These are phyloP conservation scores for Pogonus chalceus DNA, from an alignment of 1,140 invertebrate species.

Conservation along the genomic window DNA sequence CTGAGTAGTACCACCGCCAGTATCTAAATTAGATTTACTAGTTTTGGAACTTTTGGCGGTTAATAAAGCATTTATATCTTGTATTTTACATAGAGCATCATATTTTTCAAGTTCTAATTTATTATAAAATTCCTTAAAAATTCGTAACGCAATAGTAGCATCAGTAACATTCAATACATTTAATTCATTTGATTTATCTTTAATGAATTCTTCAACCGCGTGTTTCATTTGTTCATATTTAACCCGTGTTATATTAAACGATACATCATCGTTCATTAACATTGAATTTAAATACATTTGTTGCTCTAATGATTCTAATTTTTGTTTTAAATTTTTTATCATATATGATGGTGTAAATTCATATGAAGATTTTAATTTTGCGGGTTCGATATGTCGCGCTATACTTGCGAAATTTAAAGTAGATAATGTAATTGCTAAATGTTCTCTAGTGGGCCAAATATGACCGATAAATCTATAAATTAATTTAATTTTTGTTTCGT, in stretches of 20 bases:
- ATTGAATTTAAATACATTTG: neutral
- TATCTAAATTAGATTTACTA: too few species aligned
- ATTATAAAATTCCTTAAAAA: neutral
- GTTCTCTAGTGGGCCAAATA: slow-evolving; percentile 17
- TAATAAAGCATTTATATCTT: too few species aligned
- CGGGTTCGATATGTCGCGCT: neutral
- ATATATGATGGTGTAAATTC: neutral
- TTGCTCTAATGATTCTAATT: neutral
- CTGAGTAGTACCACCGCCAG: too few species aligned
- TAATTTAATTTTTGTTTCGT: too few species aligned
- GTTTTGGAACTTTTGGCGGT: too few species aligned
- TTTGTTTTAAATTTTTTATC: slow-evolving; percentile 7
- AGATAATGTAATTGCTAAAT: slow-evolving; percentile 21
- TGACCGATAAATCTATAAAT: slow-evolving; percentile 12
- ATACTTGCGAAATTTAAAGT: slow-evolving; percentile 23
- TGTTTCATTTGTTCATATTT: neutral
- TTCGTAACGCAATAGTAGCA: neutral
- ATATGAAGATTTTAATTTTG: neutral
- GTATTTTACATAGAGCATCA: neutral
- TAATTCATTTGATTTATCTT: neutral
- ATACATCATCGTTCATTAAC: neutral
- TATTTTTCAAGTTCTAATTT: neutral
- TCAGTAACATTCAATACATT: neutral
- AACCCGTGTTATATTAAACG: neutral
- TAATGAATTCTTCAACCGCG: neutral